phyloP scores from a whole-genome alignment of 2,113 vertebrate species.

The Scortum barcoo region DNA sequence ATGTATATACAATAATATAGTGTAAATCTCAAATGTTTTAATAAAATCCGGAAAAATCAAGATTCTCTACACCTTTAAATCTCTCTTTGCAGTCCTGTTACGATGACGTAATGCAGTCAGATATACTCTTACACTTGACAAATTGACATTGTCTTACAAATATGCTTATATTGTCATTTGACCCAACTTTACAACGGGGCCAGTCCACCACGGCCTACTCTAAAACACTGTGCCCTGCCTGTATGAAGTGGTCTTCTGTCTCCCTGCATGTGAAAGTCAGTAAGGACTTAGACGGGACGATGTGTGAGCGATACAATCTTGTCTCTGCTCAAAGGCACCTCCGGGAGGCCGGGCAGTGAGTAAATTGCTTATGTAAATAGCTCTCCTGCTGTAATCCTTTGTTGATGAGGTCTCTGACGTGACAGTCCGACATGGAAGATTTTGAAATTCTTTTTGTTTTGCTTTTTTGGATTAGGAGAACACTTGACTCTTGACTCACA shows the following conservation, averaged over 20 bases:
- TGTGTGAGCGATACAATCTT: slow-evolving; percentile 54
- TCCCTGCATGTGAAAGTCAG: slow-evolving; percentile 36
- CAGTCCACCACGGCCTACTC: neutral
- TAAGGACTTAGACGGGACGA: slow-evolving; percentile 27
- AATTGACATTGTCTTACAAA: neutral
- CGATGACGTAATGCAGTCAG: neutral
- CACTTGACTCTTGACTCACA: slow-evolving; percentile 4
- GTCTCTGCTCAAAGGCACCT: slow-evolving; percentile 71
- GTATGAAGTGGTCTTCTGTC: neutral
- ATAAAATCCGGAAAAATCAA: neutral
- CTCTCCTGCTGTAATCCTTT: slow-evolving; percentile 50
- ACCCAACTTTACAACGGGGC: neutral
- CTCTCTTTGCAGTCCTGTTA: neutral
- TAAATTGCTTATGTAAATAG: slow-evolving; percentile 76
- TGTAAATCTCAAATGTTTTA: neutral
- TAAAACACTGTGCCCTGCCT: slow-evolving; percentile 2
- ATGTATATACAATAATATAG: neutral
- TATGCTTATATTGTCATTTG: slow-evolving; percentile 16
- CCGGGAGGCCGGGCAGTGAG: slow-evolving; percentile 36
- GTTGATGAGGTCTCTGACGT: slow-evolving; percentile 51
- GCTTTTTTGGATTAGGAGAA: slow-evolving; percentile 8
- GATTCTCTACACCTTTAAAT: neutral
- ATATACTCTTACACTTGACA: neutral
- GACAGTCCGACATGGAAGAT: neutral
- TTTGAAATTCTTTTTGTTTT: slow-evolving; percentile 33